Conservation (phyloP, 2,888 invertebrate genomes). For the Coelopa pilipes region DNA sequence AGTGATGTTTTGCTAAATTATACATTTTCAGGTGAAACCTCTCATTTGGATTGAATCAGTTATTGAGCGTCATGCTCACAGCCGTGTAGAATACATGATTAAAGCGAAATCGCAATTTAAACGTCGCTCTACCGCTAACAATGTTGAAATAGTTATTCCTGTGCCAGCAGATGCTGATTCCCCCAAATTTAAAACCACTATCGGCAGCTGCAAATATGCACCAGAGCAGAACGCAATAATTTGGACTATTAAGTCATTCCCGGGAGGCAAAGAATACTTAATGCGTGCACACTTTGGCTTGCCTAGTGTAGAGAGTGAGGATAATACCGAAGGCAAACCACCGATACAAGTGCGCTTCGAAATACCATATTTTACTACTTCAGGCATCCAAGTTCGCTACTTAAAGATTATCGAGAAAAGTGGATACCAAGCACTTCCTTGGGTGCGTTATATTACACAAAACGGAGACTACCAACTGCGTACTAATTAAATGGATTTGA, state of each 20-base stretch:
- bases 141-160: constrained; percentile 97
- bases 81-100: constrained; percentile 98
- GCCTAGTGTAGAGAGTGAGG: constrained; percentile 95
- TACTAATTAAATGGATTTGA: constrained; percentile 77
- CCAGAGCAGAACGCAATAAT: constrained; percentile 97
- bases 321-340: constrained; percentile 89
- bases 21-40: constrained; percentile 76
- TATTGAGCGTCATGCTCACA: constrained; percentile 96
- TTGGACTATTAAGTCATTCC: constrained; percentile 98
- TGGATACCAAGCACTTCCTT: constrained; percentile 97
- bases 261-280: constrained; percentile 97
- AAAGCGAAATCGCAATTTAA: constrained; percentile 99
- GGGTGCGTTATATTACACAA: constrained; percentile 99
- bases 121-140: constrained; percentile 96
- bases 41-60: constrained; percentile 99
- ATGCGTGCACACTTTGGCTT: constrained; percentile 98
- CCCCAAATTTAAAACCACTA: constrained; percentile 97
- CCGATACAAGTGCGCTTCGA: constrained; percentile 99
- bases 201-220: constrained; percentile 96
- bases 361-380: constrained; percentile 98
- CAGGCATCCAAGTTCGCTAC: constrained; percentile 89
- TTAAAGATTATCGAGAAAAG: constrained; percentile 93
- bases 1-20: neutral
- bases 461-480: constrained; percentile 98
- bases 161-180: constrained; percentile 98